Evolutionary conservation across 2,113 vertebrate species (phyloP).

Genomic region (Pampusana beccarii): DNA sequence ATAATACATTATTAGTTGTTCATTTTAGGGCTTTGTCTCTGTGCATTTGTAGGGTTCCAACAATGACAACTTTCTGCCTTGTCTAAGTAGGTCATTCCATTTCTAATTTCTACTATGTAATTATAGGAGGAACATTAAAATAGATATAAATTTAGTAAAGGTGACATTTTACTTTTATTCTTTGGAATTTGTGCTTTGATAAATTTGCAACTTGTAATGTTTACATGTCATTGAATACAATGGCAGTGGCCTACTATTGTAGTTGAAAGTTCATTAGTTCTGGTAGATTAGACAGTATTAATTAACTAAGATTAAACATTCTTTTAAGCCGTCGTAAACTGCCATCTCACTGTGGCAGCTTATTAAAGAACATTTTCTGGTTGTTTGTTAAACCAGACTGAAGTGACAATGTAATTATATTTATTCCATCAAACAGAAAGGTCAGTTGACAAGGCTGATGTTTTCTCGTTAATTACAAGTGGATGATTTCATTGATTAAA

Average conservation of each 20-base stretch:
- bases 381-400: slow-evolving; percentile 46
- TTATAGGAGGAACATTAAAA: slow-evolving; percentile 2
- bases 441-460: slow-evolving; percentile 4
- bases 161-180: neutral
- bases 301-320: slow-evolving; percentile 61
- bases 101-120: neutral
- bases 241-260: neutral
- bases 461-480: slow-evolving; percentile 48
- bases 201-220: neutral
- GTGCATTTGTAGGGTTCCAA: neutral
- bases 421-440: slow-evolving; percentile 55
- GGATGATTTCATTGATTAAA: slow-evolving; percentile 51
- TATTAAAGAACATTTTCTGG: slow-evolving; percentile 56
- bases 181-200: neutral
- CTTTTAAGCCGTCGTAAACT: slow-evolving; percentile 18
- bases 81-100: neutral
- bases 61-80: neutral
- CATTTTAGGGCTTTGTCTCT: slow-evolving; percentile 25
- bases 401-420: slow-evolving; percentile 47
- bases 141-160: neutral
- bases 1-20: neutral
- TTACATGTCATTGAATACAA: neutral
- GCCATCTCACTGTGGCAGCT: neutral
- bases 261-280: slow-evolving; percentile 61
- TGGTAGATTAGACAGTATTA: slow-evolving; percentile 50